A percentile compares a stretch with the other conserved stretches of the same genome.
These are phyloP conservation scores for Elaphurus davidianus DNA, from an alignment of 2,113 vertebrate species.

Conservation along the genomic window DNA sequence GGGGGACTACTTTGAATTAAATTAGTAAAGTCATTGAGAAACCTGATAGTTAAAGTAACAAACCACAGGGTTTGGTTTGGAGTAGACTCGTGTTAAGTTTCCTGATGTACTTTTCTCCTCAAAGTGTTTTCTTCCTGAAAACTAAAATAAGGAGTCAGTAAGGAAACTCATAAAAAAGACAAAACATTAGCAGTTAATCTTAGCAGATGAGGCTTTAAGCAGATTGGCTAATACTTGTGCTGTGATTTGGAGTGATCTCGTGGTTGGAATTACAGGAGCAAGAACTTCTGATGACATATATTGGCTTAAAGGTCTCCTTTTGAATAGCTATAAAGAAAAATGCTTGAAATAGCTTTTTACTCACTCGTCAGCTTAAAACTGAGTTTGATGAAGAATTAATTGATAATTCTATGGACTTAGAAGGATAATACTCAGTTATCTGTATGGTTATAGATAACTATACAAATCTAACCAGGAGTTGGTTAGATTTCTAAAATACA, in stretches of 20 bases:
- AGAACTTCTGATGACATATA: background rate
- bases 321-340: background rate
- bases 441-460: background rate
- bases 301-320: background rate
- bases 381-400: background rate
- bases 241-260: background rate
- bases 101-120: background rate
- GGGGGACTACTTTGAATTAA: background rate
- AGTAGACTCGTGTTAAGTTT: background rate
- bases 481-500: constrained; percentile 29
- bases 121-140: background rate
- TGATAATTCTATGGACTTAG: background rate
- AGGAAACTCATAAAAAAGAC: background rate
- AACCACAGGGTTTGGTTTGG: background rate
- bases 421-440: background rate
- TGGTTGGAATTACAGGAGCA: background rate
- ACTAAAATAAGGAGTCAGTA: background rate
- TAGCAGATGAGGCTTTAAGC: background rate
- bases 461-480: background rate
- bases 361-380: background rate
- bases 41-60: background rate
- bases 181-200: constrained; percentile 8
- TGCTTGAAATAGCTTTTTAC: background rate
- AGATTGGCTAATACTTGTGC: background rate
- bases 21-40: constrained; percentile 27